Evolutionary conservation across 2,113 vertebrate genomes (phyloP), one percentile per base, ranked within the genome.

Genomic region (Salvator merianae): DNA sequence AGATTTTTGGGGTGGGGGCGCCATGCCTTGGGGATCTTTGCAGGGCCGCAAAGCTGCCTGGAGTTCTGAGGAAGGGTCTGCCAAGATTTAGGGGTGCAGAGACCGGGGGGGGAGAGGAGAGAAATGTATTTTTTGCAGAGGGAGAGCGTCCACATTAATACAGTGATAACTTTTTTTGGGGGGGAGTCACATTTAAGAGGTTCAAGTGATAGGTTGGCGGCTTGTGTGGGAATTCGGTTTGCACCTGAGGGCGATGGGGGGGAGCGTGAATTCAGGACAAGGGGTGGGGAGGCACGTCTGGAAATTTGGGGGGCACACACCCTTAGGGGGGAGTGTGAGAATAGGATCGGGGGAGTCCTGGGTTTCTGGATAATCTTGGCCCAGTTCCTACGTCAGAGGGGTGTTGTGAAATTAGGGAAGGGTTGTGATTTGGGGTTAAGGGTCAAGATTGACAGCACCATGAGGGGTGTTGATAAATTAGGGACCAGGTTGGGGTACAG

Each of bases 381-480:
- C n/a, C n/a, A n/a, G n/a, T 24, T 16, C 62, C 30, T 38, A 68
- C 16, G 38, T 5, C 24, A 12, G 9, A 66, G 30, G 70, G 30
- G 30, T 5, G 38, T 10, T 12, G n/a, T 28, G 24, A 5, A 43
- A 40, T 55, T 73, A n/a, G 4, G 26, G 34, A n/a, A n/a, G 76
- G 22, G 76, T 2, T 38, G 13, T 26, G 2, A 6, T 18, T 30
- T 22, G 0, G 26, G 32, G 22, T 55, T 70, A 30, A n/a, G n/a
- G n/a, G n/a, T n/a, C n/a, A n/a, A n/a, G n/a, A n/a, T n/a, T n/a
- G n/a, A n/a, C n/a, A n/a, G n/a, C 43, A n/a, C n/a, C 74, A 14
- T 24, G 13, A 62, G 26, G n/a, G 36, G n/a, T 2, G 20, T 10
- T 2, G 1, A 12, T 0, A 0, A 7, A 24, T 5, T 53, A 13